Base-by-base conservation (phyloP, 2,797 vertebrate species). In the Pangasius krempfi region DNA sequence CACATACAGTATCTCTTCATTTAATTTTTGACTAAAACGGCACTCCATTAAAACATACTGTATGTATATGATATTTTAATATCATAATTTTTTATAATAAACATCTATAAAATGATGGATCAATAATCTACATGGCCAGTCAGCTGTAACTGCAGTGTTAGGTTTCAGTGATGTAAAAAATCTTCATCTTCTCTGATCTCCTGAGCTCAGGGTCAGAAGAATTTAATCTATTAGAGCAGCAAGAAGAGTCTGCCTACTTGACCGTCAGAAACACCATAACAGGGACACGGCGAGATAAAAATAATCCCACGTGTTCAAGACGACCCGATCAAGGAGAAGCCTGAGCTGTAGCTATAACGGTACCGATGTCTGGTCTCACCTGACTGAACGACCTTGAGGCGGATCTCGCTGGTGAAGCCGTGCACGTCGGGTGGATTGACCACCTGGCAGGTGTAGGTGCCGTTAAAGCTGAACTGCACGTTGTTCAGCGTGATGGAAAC, bases 391-490 rank as follows among this genome's bases (percentile, higher is more conserved):
- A 99, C 97, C 27, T 89, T 94, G 54, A 99, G 94, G 1, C 84
- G 33, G 91, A 97, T 95, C 91, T 98, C 96, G 25, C 97, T 96
- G 0, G 94, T 92, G 0, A 86, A 90, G 84, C 98, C 97, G 0
- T 97, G 96, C 0, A 97, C 95, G 3, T 99, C 98, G 89, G 8
- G 98, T 91, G 0, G 95, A 94, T 99, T 99, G 91, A 92, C 96
- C 93, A 99, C 98, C 76, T 97, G 96, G 91, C 98, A 99, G 90
- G 92, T 95, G 93, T 95, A 99, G 0, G 98, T 99, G 7, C 98
- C 98, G 0, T 99, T 99, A 92, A 98, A 98, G 0, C 89, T 95
- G 44, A 96, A 96, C 89, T 94, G 95, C 88, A 98, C 95, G 50
- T 96, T 91, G 68, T 94, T 96, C 88, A 99, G 92, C 0, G 96